Base-by-base conservation (phyloP, 2,888 invertebrate genomes). In the Mythimna pallens region DNA sequence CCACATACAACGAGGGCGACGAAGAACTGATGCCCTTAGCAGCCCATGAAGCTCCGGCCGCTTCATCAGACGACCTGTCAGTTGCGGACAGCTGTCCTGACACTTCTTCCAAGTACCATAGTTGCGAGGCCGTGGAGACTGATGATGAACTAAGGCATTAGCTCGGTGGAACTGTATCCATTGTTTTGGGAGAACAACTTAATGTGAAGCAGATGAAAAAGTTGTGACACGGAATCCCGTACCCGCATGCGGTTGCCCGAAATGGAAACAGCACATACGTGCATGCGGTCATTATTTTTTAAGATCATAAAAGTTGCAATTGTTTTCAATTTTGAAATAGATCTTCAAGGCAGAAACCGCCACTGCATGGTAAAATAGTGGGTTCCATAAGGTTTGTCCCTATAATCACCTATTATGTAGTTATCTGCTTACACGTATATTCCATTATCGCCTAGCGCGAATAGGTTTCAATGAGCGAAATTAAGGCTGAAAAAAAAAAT, bases 101-200 rank as follows among this genome's bases (percentile, higher is more conserved):
- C 86, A 97, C 97, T 0, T 98, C 97, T 73, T 98, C 98, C 54
- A 98, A 98, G 88, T 98, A 98, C 89, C 98, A 98, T 89, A 98
- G 98, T 89, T 98, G 98, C 86, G 98, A 98, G 92, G 97, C 98
- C 20, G 97, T 98, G 0, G 98, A 98, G 83, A 97, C 97, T 74
- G 97, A 97, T 81, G 96, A 96, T 73, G 96, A 96, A 83, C 85
- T 96, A 9, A 89, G 92, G 73, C 94, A 95, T 89, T 95, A 89
- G 80, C 25, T 10, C 7, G 22, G 2, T 52, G 20, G 20, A 34
- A 57, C 17, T 14, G 22, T 25, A 40, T 55, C 9, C 14, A 17
- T 2, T 43, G 14, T 12, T 73, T 25, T 9, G 1, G 36, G 17
- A 34, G 2, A 25, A 43, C n/a, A 58, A 17, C 22, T 20, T 10